Evolutionary conservation across 2,888 invertebrate genomes (phyloP).

Genomic region (Phymatocera aterrima): DNA sequence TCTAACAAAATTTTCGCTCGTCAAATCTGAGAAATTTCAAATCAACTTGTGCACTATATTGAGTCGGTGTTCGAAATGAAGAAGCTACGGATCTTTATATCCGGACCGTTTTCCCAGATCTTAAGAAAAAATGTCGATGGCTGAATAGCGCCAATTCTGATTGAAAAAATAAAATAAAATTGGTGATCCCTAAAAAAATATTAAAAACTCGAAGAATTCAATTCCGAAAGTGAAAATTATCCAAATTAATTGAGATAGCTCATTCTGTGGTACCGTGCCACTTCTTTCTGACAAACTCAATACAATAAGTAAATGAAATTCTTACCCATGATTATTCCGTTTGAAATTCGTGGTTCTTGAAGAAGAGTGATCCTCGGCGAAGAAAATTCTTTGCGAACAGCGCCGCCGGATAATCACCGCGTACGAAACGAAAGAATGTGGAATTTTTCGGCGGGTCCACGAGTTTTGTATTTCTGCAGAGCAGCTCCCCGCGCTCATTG

Average conservation of each 20-base stretch:
- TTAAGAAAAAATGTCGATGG: no score
- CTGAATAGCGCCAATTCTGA: no score
- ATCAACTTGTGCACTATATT: no score
- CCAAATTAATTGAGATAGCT: no score
- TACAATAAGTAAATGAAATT: background rate
- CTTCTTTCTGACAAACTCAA: no score
- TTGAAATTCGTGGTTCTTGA: background rate
- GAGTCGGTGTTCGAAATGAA: no score
- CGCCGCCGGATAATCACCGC: conserved; percentile 22
- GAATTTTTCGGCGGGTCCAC: conserved; percentile 63
- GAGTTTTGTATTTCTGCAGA: conserved; percentile 63
- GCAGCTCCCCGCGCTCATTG: conserved; percentile 66
- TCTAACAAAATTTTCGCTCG: background rate
- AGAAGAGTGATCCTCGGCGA: background rate
- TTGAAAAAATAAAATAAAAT: no score
- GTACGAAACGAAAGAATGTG: conserved; percentile 61
- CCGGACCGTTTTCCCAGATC: no score
- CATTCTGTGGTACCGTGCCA: background rate
- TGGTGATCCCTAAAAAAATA: background rate
- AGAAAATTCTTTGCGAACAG: background rate
- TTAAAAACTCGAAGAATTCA: background rate
- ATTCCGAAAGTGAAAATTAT: background rate
- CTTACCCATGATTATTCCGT: conserved; percentile 31
- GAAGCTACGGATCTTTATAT: no score
- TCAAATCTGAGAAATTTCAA: no score